These are phyloP conservation scores for Heliconius sara DNA, from an alignment of 2,888 invertebrate genomes.

Conservation along the genomic window DNA sequence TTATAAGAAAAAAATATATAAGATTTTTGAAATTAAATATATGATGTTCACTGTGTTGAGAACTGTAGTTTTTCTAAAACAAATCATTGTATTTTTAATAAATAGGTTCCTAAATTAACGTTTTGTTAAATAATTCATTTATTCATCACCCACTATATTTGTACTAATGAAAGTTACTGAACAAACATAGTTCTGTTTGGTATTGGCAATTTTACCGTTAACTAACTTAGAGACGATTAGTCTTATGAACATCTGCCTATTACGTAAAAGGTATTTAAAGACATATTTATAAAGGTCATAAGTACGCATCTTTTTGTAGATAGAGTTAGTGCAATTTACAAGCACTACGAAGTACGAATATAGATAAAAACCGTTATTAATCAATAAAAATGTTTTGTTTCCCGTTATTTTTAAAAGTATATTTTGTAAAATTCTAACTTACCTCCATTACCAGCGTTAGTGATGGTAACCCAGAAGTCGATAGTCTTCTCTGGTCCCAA, in stretches of 20 bases:
- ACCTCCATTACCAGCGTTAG: constrained; percentile 95
- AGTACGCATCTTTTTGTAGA: constrained; percentile 5
- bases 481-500: constrained; percentile 97
- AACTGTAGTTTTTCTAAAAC: neutral
- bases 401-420: neutral
- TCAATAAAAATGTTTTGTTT: neutral
- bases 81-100: neutral
- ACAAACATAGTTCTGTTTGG: neutral
- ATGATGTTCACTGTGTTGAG: neutral
- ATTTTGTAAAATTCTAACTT: constrained; percentile 66
- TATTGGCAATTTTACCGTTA: constrained; percentile 17
- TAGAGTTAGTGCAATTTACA: constrained; percentile 1
- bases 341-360: neutral
- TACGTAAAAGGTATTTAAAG: constrained; percentile 8
- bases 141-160: neutral
- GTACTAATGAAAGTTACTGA: neutral
- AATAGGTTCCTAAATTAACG: neutral
- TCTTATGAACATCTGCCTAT: constrained; percentile 20
- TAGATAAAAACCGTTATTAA: neutral
- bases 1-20: neutral
- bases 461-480: constrained; percentile 97
- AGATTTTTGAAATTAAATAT: neutral
- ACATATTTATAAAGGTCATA: constrained; percentile 19
- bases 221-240: constrained; percentile 1
- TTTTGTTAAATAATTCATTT: constrained; percentile 1